Conservation (phyloP, 2,888 invertebrate species). For the Cephus pygmeus region DNA sequence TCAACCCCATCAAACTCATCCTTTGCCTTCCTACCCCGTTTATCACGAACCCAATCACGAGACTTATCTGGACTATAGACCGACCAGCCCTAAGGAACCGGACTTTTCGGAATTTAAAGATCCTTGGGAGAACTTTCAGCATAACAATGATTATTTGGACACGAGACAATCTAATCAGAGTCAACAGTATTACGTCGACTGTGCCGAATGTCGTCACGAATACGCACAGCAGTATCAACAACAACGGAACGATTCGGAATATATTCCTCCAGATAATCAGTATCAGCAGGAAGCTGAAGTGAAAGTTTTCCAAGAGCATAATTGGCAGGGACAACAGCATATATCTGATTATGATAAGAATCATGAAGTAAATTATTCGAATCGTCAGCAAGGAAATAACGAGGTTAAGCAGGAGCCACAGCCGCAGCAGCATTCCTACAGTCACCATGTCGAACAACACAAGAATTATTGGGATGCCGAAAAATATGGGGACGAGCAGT, state of each 20-base stretch:
- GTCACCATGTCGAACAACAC: not conserved
- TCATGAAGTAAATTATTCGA: not conserved
- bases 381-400: not conserved
- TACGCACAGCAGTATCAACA: not conserved
- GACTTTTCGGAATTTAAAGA: slow-evolving; percentile 70
- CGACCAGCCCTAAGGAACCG: slow-evolving; percentile 25
- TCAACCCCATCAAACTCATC: not conserved
- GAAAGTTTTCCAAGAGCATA: not conserved
- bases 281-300: not conserved
- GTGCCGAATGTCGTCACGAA: not conserved
- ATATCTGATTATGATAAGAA: not conserved
- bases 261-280: slow-evolving; percentile 11
- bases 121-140: slow-evolving; percentile 81
- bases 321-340: not conserved
- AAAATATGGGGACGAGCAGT: slow-evolving; percentile 33
- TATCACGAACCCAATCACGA: slow-evolving; percentile 33
- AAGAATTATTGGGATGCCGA: not conserved
- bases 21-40: slow-evolving; percentile 18
- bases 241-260: slow-evolving; percentile 8
- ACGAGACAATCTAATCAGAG: not conserved
- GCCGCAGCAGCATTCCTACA: not conserved
- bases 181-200: not conserved
- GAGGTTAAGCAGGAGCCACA: not conserved
- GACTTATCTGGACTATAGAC: slow-evolving; percentile 31
- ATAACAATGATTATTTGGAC: slow-evolving; percentile 36